A percentile compares a stretch with the other conserved stretches of the same genome.
phyloP scores from a whole-genome alignment of 1,140 invertebrate species.

The Philotrypesis tridentata region DNA sequence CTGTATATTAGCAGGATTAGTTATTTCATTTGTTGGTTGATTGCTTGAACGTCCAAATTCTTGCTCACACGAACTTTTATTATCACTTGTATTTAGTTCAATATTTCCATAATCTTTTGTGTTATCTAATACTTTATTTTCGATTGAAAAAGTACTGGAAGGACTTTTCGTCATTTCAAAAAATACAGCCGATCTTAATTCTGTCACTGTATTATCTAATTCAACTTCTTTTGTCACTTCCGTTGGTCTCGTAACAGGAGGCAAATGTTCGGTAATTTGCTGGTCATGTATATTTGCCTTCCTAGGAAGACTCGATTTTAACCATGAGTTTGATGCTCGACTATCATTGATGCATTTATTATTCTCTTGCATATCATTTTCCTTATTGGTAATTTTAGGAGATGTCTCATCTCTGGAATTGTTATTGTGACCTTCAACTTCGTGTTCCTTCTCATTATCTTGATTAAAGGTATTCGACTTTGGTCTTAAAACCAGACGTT shows the following conservation, averaged over 20 bases:
- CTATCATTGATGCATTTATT: constrained; percentile 55
- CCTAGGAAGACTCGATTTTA: constrained; percentile 55
- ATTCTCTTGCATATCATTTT: constrained; percentile 21
- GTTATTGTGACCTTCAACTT: background rate
- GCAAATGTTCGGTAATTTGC: constrained; percentile 37
- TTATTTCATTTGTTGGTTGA: constrained; percentile 69
- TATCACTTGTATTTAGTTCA: background rate
- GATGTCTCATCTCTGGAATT: background rate
- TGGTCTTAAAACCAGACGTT: constrained; percentile 76
- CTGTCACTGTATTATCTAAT: constrained; percentile 57
- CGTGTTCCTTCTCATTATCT: background rate
- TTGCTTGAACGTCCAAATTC: no score
- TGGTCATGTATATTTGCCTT: constrained; percentile 50
- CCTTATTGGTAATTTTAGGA: constrained; percentile 6
- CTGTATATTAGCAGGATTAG: constrained; percentile 75
- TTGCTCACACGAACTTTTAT: constrained; percentile 47
- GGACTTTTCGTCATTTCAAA: background rate
- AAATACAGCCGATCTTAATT: constrained; percentile 51
- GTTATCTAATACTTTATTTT: background rate
- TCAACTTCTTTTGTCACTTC: constrained; percentile 38
- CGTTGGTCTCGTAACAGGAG: background rate
- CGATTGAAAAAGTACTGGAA: background rate
- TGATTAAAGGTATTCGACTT: constrained; percentile 52
- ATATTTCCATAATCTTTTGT: constrained; percentile 7
- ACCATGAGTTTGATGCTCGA: constrained; percentile 65